Evolutionary conservation across 2,113 vertebrate genomes (phyloP), one percentile per base, ranked within the genome.

Genomic region (Pyxicephalus adspersus): DNA sequence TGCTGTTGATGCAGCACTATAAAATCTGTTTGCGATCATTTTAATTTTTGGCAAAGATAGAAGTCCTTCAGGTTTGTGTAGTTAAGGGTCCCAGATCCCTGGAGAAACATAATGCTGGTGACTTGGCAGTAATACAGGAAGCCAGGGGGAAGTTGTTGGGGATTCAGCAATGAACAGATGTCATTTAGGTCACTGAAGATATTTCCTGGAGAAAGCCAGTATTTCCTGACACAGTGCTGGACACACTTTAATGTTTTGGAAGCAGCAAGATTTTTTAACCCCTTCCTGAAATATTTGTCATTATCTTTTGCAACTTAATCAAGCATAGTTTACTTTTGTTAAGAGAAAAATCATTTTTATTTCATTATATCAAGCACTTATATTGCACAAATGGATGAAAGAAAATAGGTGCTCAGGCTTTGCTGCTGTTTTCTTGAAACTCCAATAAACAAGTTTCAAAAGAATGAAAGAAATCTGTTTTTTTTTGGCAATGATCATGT

Each of bases 101-200:
- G 50, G 66, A 52, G 76, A 51, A 54, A 77, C 72, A 70, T 54
- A 71, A n/a, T 60, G 20, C 31, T 45, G 58, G 63, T 38, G 38
- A 66, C 25, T 64, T 77, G 70, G 78, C 38, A 26, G 65, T 55
- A 45, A 70, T 81, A 28, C 85, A 83, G 87, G 89, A 90, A 88
- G 45, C 73, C 82, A 83, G 82, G 88, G 84, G 89, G 87, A 90
- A 90, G 85, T 83, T 85, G 77, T 88, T 84, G 86, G 86, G 82
- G 85, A 83, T 83, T 71, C 64, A 83, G 82, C 64, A 86, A 85
- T 84, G 87, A 88, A 61, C 7, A n/a, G 72, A 81, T 23, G 9
- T 78, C 9, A 5, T 19, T 26, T 19, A 11, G 82, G 76, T 54
- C 74, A 63, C 5, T 64, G 50, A 64, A 22, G 15, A 84, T 45